Percentiles rank a stretch among this genome's conserved stretches.
phyloP scores from a whole-genome alignment of 2,797 vertebrate species.

The Sebastes iracundus region DNA sequence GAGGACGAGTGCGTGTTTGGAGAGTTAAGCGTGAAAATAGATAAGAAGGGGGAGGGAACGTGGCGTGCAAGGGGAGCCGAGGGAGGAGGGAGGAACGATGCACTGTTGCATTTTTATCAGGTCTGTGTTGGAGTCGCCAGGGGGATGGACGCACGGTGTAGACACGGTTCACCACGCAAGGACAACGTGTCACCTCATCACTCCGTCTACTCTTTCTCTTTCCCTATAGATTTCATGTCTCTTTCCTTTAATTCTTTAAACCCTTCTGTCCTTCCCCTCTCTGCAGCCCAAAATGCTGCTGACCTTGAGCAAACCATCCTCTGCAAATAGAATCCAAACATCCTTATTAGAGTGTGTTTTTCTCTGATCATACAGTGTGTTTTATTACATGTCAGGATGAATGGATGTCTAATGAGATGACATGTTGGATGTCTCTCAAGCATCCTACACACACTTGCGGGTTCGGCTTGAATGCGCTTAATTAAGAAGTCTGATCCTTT shows the following conservation, averaged over 20 bases:
- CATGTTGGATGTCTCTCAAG: neutral
- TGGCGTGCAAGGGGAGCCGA: neutral
- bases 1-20: slow-evolving; percentile 39
- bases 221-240: neutral
- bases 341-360: neutral
- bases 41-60: slow-evolving; percentile 27
- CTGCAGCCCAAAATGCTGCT: neutral
- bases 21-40: slow-evolving; percentile 49
- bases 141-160: slow-evolving; percentile 42
- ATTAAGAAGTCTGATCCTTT: slow-evolving; percentile 42
- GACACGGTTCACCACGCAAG: slow-evolving; percentile 38
- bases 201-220: slow-evolving; percentile 8
- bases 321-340: neutral
- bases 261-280: neutral
- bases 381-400: neutral
- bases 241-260: neutral
- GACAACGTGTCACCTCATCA: slow-evolving; percentile 56
- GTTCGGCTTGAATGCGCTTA: slow-evolving; percentile 20
- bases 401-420: neutral
- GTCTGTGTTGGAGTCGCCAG: slow-evolving; percentile 36
- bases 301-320: neutral
- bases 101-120: slow-evolving; percentile 67
- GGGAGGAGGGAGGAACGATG: neutral
- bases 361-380: neutral
- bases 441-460: neutral